Evolutionary conservation across 23 tunicate species (phyloP).

Genomic region (Botrylloides violaceus): DNA sequence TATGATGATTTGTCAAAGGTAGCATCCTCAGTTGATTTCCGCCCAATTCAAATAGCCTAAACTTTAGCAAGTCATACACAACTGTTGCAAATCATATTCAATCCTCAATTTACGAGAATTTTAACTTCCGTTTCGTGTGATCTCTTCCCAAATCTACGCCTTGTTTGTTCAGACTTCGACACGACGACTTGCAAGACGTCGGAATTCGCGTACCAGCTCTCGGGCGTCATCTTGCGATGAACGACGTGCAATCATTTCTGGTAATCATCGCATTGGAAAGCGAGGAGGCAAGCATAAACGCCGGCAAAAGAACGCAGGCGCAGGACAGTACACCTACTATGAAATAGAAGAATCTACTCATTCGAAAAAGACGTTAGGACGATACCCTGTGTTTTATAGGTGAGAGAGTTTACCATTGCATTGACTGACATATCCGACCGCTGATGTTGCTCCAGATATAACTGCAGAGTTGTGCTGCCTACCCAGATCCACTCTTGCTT

Average conservation of each 20-base stretch:
- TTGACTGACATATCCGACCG: too few relatives aligned
- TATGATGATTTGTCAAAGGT: too few relatives aligned
- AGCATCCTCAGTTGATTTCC: too few relatives aligned
- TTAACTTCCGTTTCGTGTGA: neutral
- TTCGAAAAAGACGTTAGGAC: neutral
- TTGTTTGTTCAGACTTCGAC: neutral
- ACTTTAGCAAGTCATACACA: too few relatives aligned
- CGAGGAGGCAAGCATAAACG: conserved; percentile 11
- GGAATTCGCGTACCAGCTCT: conserved; percentile 13
- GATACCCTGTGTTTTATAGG: conserved; percentile 15
- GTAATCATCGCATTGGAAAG: conserved; percentile 6
- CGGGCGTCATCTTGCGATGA: conserved; percentile 31
- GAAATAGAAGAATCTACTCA: neutral
- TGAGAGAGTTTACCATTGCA: too few relatives aligned
- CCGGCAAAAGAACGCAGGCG: neutral
- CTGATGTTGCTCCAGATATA: too few relatives aligned
- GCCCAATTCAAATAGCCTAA: too few relatives aligned
- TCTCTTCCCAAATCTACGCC: neutral
- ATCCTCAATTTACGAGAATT: too few relatives aligned
- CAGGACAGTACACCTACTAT: conserved; percentile 4
- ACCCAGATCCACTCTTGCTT: too few relatives aligned
- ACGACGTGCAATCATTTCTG: conserved; percentile 1
- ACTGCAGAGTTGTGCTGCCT: too few relatives aligned
- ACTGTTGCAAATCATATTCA: too few relatives aligned
- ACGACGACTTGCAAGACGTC: neutral